Evolutionary conservation across 2,888 invertebrate species (phyloP).

Genomic region (Chrysotoxum bicinctum): DNA sequence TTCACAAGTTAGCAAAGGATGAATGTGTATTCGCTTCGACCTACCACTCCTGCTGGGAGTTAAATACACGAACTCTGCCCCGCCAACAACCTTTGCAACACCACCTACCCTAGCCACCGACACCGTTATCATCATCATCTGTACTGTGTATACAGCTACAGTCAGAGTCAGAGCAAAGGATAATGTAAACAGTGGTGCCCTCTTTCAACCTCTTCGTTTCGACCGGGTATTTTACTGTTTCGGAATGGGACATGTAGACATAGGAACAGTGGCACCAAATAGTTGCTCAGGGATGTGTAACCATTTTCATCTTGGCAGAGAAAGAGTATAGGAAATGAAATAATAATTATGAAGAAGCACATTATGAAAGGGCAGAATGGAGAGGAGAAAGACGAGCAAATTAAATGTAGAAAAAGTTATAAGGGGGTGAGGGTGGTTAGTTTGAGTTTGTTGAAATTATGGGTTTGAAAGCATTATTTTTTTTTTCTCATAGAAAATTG

Average conservation of each 20-base stretch:
- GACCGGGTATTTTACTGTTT: slow-evolving; percentile 14
- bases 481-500: slow-evolving; percentile 56
- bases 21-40: slow-evolving; percentile 18
- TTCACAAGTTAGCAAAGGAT: slow-evolving; percentile 56
- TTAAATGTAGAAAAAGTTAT: background rate
- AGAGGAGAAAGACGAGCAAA: slow-evolving; percentile 21
- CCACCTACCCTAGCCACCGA: background rate
- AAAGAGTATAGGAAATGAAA: slow-evolving; percentile 66
- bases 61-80: slow-evolving; percentile 68
- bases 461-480: background rate
- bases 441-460: background rate
- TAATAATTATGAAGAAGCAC: slow-evolving; percentile 64
- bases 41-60: slow-evolving; percentile 47
- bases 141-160: slow-evolving; percentile 12
- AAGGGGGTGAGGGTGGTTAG: background rate
- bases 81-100: slow-evolving; percentile 61
- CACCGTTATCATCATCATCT: slow-evolving; percentile 57
- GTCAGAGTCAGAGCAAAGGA: slow-evolving; percentile 35
- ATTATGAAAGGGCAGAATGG: slow-evolving; percentile 27
- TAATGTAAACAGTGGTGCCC: slow-evolving; percentile 50
- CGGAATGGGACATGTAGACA: slow-evolving; percentile 10
- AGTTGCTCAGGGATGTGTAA: slow-evolving; percentile 56
- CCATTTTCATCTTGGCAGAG: slow-evolving; percentile 48
- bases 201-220: slow-evolving; percentile 42
- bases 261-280: slow-evolving; percentile 68